Conservation (phyloP, 2,888 invertebrate species). For the Rhyacophila evoluta region DNA sequence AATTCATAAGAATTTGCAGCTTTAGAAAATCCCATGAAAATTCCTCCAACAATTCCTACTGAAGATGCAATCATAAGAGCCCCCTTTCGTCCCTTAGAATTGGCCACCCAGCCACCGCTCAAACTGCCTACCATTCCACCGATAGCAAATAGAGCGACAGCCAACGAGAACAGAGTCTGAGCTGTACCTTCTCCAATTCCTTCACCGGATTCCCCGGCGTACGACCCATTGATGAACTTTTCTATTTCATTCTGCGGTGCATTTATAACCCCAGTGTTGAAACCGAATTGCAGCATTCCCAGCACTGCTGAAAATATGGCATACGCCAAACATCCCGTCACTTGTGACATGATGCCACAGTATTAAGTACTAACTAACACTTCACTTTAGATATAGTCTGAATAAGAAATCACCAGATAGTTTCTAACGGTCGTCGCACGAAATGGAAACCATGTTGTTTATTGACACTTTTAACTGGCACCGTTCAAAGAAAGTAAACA, state of each 20-base stretch:
- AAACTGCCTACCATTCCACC: constrained; percentile 86
- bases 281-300: constrained; percentile 80
- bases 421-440: background rate
- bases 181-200: constrained; percentile 61
- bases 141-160: constrained; percentile 81
- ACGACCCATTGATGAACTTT: constrained; percentile 71
- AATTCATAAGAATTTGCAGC: constrained; percentile 75
- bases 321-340: constrained; percentile 74
- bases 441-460: background rate
- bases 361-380: background rate
- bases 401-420: background rate
- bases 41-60: constrained; percentile 75
- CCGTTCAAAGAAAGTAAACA: constrained; percentile 12
- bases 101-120: constrained; percentile 78
- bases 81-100: constrained; percentile 77
- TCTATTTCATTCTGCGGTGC: constrained; percentile 75
- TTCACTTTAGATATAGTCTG: background rate
- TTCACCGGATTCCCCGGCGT: constrained; percentile 61
- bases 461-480: constrained; percentile 25
- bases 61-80: constrained; percentile 75
- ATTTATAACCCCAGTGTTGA: constrained; percentile 79
- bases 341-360: constrained; percentile 56
- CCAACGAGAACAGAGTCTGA: constrained; percentile 72
- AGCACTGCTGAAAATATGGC: constrained; percentile 76
- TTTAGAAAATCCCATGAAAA: constrained; percentile 77